Evolutionary conservation across 2,797 vertebrate species (phyloP), one percentile per base, ranked within the genome.

Genomic region (Melanogrammus aeglefinus): DNA sequence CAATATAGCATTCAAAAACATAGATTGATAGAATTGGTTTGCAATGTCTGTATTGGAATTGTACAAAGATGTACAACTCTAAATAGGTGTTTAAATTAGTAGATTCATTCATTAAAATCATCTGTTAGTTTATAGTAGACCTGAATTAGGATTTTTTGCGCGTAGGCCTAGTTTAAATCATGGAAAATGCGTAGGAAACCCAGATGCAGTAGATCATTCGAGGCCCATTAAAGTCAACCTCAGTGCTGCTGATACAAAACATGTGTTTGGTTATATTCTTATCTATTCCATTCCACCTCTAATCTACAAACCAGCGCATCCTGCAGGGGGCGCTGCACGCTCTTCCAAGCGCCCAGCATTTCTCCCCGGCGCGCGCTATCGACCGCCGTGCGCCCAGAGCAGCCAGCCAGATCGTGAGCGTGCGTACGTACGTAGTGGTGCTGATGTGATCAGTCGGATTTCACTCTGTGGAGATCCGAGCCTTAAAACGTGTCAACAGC

Each of bases 371-470:
- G 78, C 76, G 63, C 41, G 79, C 36, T 78, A 80, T 83, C 81
- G 3, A 27, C 76, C 81, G 78, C 79, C 76, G 12, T 74, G 73
- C n/a, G 73, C 73, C n/a, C 69, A 27, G 63, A 83, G 87, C 81
- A 73, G 69, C 24, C 66, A 73, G 76, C 75, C 76, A 57, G 78
- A 75, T 77, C 76, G 74, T 74, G 81, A 71, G 81, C 79, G 74
- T 63, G 82, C 75, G 35, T 12, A 80, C 75, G 35, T 12, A 80
- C 75, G 35, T 14, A 75, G 86, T 86, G 91, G 85, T 91, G 87
- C 92, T 92, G 90, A 92, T 91, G 89, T 86, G 89, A 86, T 87
- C 87, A 90, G 83, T 88, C 80, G 82, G 83, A 57, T 75, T 13
- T 9, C n/a, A 10, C 38, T 39, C 8, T 29, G 27, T 47, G 38